These are phyloP conservation scores for Cacatua alba DNA, from an alignment of 2,113 vertebrate species.

Conservation along the genomic window DNA sequence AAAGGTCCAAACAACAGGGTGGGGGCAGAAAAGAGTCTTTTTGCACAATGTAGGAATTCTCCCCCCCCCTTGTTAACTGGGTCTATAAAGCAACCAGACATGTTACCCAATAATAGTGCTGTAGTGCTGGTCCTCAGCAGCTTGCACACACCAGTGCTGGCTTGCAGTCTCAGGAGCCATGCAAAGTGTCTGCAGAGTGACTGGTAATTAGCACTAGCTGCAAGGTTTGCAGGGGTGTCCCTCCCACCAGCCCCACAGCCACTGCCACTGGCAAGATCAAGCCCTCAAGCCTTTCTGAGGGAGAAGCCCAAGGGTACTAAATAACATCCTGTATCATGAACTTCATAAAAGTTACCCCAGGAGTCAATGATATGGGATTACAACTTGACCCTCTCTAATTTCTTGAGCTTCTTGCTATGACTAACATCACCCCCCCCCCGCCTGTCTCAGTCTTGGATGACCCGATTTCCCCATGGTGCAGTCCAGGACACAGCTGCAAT, in stretches of 20 bases:
- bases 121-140: not conserved
- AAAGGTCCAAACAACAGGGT: slow-evolving; percentile 49
- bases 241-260: accelerated
- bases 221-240: not conserved
- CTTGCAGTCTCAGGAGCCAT: accelerated
- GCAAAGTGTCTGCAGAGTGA: not conserved
- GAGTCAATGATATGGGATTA: not conserved
- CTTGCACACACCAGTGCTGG: not conserved
- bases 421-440: not conserved
- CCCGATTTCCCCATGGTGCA: not conserved
- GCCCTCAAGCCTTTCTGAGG: not conserved
- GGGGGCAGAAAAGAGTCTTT: slow-evolving; percentile 25
- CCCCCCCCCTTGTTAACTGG: slow-evolving; percentile 40
- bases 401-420: not conserved
- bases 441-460: accelerated
- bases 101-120: slow-evolving; percentile 15
- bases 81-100: slow-evolving; percentile 70
- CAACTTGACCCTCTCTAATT: not conserved
- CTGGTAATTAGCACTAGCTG: not conserved
- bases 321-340: not conserved
- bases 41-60: slow-evolving; percentile 60
- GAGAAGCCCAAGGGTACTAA: not conserved
- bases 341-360: not conserved
- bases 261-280: not conserved
- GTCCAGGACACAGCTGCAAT: not conserved